Percentiles rank a stretch among this genome's conserved stretches.
Conservation (phyloP, 2,797 vertebrate genomes). For the Karalla daura region DNA sequence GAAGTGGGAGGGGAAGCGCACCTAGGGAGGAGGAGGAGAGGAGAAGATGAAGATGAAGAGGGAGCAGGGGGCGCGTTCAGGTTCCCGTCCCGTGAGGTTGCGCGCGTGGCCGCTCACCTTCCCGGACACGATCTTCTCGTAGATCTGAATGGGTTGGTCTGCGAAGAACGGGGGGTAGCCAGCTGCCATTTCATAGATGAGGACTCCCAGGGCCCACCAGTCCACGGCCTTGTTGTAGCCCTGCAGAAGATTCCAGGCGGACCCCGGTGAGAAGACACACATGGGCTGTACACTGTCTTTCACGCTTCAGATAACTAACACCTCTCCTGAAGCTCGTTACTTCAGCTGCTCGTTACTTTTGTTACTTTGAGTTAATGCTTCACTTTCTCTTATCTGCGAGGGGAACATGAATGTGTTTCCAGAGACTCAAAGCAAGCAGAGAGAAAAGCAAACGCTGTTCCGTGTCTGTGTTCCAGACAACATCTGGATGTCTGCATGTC, state of each 20-base stretch:
- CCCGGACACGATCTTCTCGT: conserved; percentile 99
- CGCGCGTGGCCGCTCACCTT: conserved; percentile 85
- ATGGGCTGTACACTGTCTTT: no score
- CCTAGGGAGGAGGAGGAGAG: conserved; percentile 73
- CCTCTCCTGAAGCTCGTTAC: no score
- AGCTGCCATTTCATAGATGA: conserved; percentile 99
- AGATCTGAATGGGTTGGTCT: conserved; percentile 99
- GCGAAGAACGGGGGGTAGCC: conserved; percentile 99
- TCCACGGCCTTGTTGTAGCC: conserved; percentile 99
- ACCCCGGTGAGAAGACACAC: background rate
- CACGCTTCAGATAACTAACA: no score
- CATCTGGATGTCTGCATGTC: background rate
- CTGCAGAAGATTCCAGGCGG: conserved; percentile 72
- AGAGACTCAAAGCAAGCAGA: background rate
- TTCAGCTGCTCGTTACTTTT: background rate
- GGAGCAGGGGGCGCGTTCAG: no score
- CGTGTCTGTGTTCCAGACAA: background rate
- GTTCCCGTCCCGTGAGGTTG: no score
- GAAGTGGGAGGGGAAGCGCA: conserved; percentile 99
- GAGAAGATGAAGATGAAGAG: background rate
- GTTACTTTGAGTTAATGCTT: no score
- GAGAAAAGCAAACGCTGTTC: no score
- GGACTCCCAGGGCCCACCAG: conserved; percentile 98
- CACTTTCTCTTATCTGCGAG: background rate
- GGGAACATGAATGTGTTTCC: background rate